Base-by-base conservation (phyloP, 2,888 invertebrate species). In the Ennomos quercinarius region DNA sequence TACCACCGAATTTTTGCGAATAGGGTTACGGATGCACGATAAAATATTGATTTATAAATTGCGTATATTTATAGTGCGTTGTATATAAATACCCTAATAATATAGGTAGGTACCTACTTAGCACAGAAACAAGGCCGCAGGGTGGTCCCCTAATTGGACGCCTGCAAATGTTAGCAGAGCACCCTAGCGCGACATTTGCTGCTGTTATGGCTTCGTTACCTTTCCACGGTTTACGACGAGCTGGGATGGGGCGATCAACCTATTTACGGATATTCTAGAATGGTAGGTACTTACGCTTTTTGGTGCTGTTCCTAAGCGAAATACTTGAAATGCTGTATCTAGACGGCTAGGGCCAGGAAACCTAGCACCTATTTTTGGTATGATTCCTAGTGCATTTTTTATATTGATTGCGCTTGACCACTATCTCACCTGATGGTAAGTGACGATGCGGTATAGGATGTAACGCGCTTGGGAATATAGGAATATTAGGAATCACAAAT, bases 161-260 rank as follows among this genome's bases (percentile, higher is more conserved):
- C 67, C 76, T 76, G 76, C 80, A 89, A 89, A 89, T 88, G 89
- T 87, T 89, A 87, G 86, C 77, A 61, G 71, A 74, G 78, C 74
- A 85, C 83, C 81, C 77, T 72, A 81, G 67, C 81, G 77, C 80
- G 89, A 78, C 88, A 89, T 89, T 89, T 89, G 76, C 73, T 89
- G 76, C 73, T 67, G 68, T 73, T 78, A 81, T 74, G 70, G 74
- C 76, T 77, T 76, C 76, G 78, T 83, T 81, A 78, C 83, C 77
- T 80, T 80, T 75, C 63, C 67, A 61, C 70, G 64, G 72, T 81
- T 80, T 83, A 78, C 60, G 60, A 47, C 43, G 78, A 66, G 58
- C 63, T 65, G 63, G 56, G 55, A 61, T 42, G 61, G 56, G n/a
- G n/a, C 62, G 63, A 71, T 70, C 66, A 67, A 63, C 67, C 66